Conservation (phyloP, 64 coral and sea anemone species). For the Actinia equina region DNA sequence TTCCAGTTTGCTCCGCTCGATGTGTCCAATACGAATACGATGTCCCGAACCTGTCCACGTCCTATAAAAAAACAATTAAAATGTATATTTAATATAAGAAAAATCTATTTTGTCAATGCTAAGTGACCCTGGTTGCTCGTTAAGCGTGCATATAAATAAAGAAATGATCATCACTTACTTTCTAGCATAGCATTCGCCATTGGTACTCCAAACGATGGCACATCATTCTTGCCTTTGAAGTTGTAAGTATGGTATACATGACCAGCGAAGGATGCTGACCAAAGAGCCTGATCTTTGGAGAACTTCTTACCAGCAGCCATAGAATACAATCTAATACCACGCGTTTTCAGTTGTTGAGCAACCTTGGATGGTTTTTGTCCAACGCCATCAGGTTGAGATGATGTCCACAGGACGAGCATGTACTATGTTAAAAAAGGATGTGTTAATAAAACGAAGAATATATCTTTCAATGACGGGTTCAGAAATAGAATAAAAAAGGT, state of each 20-base stretch:
- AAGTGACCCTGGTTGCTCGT: no score
- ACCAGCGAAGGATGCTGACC: slow-evolving; percentile 14
- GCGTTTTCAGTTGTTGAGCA: neutral
- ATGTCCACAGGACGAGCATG: neutral
- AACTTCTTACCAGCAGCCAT: neutral
- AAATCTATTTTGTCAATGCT: no score
- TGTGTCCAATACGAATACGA: slow-evolving; percentile 65
- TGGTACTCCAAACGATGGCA: neutral
- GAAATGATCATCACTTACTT: neutral
- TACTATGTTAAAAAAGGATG: no score
- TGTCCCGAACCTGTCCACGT: slow-evolving; percentile 30
- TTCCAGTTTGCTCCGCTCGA: slow-evolving; percentile 63
- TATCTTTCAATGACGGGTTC: no score
- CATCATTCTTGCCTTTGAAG: neutral
- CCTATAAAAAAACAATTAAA: no score
- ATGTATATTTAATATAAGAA: no score
- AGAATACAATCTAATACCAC: neutral
- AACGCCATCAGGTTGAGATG: neutral
- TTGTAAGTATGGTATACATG: slow-evolving; percentile 50
- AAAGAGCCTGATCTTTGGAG: slow-evolving; percentile 51
- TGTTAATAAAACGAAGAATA: no score
- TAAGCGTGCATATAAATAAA: no score
- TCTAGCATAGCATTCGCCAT: neutral
- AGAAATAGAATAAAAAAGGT: no score
- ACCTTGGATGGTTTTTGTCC: neutral